phyloP scores from a whole-genome alignment of 1,140 invertebrate genomes.

The Aphelinus certus region DNA sequence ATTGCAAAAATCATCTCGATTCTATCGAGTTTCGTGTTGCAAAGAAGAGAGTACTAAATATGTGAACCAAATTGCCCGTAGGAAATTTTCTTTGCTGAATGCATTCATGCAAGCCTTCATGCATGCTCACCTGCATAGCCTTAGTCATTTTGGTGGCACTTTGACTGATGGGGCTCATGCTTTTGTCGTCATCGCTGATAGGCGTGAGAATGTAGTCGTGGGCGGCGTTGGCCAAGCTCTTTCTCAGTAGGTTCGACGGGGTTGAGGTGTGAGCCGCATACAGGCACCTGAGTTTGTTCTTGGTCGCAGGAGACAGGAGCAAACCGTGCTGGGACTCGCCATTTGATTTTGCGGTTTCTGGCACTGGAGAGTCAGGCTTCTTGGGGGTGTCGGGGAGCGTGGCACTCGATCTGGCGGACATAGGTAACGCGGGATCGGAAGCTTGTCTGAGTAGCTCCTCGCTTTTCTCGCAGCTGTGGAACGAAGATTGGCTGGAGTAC shows the following conservation, averaged over 20 bases:
- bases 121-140: conserved; percentile 80
- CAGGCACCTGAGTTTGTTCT: conserved; percentile 50
- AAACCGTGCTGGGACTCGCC: conserved; percentile 18
- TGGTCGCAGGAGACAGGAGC: conserved; percentile 46
- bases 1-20: too few species aligned
- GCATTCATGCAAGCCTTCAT: too few species aligned
- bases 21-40: background rate
- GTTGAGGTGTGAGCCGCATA: conserved; percentile 61
- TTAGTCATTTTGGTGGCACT: conserved; percentile 85
- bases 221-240: conserved; percentile 61
- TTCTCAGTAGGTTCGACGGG: conserved; percentile 57
- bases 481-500: conserved; percentile 44
- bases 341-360: background rate
- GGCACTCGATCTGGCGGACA: conserved; percentile 37
- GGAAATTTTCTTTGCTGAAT: too few species aligned
- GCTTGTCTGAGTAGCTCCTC: conserved; percentile 48
- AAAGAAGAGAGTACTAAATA: background rate
- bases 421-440: conserved; percentile 46
- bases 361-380: background rate
- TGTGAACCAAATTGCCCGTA: too few species aligned
- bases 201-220: conserved; percentile 67
- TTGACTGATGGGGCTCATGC: conserved; percentile 87
- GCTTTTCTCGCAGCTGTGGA: conserved; percentile 22
- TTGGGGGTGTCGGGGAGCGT: background rate
- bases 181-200: conserved; percentile 71